Conservation (phyloP, 2,888 invertebrate species). For the Catocala nupta region DNA sequence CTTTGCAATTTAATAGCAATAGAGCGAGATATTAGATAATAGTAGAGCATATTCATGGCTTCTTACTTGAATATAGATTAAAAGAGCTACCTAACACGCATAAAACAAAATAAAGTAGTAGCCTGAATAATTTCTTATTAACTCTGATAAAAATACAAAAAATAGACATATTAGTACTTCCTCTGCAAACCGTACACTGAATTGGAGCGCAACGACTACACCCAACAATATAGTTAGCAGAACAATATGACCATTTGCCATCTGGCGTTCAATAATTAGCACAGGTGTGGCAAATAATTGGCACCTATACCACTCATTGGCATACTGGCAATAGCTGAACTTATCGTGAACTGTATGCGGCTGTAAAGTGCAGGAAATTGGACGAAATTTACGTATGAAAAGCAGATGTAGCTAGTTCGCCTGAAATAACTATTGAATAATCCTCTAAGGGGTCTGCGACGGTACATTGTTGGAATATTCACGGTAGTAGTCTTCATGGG, state of each 20-base stretch:
- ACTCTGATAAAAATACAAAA: neutral
- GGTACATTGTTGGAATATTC: no score
- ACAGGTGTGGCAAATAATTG: conserved; percentile 47
- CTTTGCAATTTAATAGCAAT: no score
- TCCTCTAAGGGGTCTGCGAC: no score
- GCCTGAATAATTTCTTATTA: neutral
- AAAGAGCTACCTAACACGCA: no score
- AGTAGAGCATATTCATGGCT: no score
- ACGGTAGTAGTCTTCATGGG: no score
- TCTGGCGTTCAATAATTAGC: conserved; percentile 43
- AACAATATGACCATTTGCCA: conserved; percentile 33
- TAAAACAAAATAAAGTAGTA: no score
- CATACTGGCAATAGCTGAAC: conserved; percentile 12
- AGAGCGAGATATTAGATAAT: no score
- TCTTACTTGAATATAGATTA: no score
- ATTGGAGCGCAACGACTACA: conserved; percentile 31
- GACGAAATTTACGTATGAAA: conserved; percentile 9
- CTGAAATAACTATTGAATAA: neutral
- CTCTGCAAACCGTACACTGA: conserved; percentile 31
- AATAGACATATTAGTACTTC: conserved; percentile 6
- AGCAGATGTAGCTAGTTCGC: neutral
- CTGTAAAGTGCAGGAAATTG: conserved; percentile 4
- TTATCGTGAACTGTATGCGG: conserved; percentile 6
- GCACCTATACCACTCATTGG: conserved; percentile 21
- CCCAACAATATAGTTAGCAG: conserved; percentile 33